phyloP scores from a whole-genome alignment of 2,888 invertebrate species.

The Cheilosia grossa region DNA sequence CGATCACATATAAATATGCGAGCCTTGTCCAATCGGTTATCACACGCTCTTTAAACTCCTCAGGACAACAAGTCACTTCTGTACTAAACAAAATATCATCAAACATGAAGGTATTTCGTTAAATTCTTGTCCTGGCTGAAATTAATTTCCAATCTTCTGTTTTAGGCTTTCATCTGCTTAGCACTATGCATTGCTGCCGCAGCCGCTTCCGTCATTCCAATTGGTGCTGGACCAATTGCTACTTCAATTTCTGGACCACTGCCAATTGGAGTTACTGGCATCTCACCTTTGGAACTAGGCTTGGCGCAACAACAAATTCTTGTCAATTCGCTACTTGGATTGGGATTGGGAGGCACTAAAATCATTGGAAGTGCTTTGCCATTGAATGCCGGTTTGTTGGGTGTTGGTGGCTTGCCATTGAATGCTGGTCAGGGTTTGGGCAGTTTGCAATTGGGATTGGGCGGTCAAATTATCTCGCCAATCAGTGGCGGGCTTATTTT shows the following conservation, averaged over 20 bases:
- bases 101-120: slow-evolving; percentile 41
- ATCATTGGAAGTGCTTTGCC: slow-evolving; percentile 18
- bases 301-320: slow-evolving; percentile 17
- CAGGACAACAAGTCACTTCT: slow-evolving; percentile 38
- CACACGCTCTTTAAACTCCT: slow-evolving; percentile 15
- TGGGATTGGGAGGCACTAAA: slow-evolving; percentile 22
- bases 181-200: slow-evolving; percentile 41
- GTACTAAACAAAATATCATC: not conserved
- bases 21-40: slow-evolving; percentile 9
- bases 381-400: slow-evolving; percentile 7
- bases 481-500: slow-evolving; percentile 22
- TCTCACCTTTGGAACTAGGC: slow-evolving; percentile 25
- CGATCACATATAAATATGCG: slow-evolving; percentile 40
- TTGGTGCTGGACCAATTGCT: slow-evolving; percentile 10
- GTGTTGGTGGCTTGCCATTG: slow-evolving; percentile 6
- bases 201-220: slow-evolving; percentile 22
- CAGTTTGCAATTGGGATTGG: slow-evolving; percentile 10
- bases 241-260: slow-evolving; percentile 12
- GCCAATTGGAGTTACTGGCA: slow-evolving; percentile 28
- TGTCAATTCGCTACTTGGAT: not conserved
- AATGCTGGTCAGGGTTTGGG: slow-evolving; percentile 8
- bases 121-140: not conserved
- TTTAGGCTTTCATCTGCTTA: slow-evolving; percentile 39
- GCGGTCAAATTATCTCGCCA: slow-evolving; percentile 19
- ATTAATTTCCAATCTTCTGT: not conserved